Evolutionary conservation across 64 coral and sea anemone species (phyloP).

Genomic region (Acropora tenuis): DNA sequence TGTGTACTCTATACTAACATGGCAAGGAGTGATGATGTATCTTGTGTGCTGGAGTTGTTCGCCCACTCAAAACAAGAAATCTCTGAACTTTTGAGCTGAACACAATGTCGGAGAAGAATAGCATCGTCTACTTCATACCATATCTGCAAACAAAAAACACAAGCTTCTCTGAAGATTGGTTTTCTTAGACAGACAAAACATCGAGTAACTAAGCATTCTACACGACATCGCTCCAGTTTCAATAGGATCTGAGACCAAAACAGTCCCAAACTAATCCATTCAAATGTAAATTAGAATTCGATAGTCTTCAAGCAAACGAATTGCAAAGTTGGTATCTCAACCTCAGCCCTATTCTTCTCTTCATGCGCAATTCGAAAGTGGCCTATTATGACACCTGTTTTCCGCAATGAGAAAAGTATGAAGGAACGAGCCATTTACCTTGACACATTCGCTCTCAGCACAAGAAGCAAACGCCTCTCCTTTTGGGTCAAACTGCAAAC

Average conservation of each 20-base stretch:
- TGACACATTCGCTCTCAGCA: constrained; percentile 84
- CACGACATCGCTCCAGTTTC: too few species aligned
- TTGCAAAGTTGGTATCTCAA: too few species aligned
- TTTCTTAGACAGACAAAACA: too few species aligned
- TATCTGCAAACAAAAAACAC: constrained; percentile 28
- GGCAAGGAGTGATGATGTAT: neutral
- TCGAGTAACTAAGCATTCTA: too few species aligned
- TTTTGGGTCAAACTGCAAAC: constrained; percentile 74
- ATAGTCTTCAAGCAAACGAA: too few species aligned
- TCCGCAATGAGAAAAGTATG: neutral
- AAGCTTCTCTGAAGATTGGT: neutral
- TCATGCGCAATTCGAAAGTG: too few species aligned
- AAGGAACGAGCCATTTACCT: constrained; percentile 46
- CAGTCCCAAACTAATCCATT: too few species aligned
- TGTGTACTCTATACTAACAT: constrained; percentile 30
- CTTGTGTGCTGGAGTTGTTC: neutral
- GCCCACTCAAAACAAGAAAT: constrained; percentile 39
- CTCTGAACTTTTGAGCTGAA: neutral
- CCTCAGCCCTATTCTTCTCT: too few species aligned
- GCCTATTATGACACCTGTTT: too few species aligned
- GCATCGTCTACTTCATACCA: constrained; percentile 71
- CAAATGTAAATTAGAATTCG: too few species aligned
- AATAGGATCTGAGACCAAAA: too few species aligned
- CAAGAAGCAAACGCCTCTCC: constrained; percentile 71
- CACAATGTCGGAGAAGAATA: constrained; percentile 39